Conservation (phyloP, 2,797 vertebrate species). For the Sebastes oblongus region DNA sequence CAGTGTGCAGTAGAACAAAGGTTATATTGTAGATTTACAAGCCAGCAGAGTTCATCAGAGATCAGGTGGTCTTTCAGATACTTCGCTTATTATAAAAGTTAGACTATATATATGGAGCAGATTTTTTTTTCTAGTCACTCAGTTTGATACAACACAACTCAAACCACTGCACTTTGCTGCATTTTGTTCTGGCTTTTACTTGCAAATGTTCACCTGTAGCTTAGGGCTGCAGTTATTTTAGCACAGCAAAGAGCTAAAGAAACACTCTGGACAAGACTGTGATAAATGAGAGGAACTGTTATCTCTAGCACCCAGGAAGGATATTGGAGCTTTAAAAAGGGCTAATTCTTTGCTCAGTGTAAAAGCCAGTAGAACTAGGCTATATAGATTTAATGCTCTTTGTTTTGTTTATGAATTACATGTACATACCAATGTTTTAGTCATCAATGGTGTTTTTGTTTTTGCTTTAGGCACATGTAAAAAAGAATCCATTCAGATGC, state of each 20-base stretch:
- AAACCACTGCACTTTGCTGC: neutral
- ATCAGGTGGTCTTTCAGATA: conserved; percentile 54
- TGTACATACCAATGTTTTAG: neutral
- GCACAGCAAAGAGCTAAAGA: neutral
- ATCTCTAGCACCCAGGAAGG: neutral
- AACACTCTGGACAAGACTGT: neutral
- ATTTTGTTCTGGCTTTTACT: neutral
- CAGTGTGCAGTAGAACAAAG: conserved; percentile 56
- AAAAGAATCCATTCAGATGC: neutral
- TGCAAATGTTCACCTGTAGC: neutral
- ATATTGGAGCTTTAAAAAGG: neutral
- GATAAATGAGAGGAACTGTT: neutral
- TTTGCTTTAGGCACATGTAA: neutral
- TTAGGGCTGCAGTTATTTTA: neutral
- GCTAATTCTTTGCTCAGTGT: neutral
- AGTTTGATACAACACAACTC: neutral
- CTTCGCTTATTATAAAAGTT: conserved; percentile 37
- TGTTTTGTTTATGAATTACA: neutral
- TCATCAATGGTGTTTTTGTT: neutral
- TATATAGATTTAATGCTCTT: neutral
- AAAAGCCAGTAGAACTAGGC: neutral
- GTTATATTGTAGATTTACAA: conserved; percentile 57
- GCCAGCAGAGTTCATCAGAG: conserved; percentile 37
- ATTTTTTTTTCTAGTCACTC: neutral
- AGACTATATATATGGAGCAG: neutral